Base-by-base conservation (phyloP, 2,113 vertebrate species). In the Aphyosemion australe region DNA sequence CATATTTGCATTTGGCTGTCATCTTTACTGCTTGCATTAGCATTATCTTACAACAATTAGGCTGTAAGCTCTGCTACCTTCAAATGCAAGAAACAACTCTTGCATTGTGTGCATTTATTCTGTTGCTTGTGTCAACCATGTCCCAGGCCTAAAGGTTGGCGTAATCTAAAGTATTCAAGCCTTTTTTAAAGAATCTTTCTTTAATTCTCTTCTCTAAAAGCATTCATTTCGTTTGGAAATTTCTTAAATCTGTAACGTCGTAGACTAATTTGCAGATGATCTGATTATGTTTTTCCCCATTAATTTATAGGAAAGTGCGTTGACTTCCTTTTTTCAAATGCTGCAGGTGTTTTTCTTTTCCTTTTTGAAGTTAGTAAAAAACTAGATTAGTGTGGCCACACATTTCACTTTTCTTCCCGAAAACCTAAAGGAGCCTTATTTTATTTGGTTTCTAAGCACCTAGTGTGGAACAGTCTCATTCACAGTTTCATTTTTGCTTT, bases 1-100 rank as follows among this genome's bases (percentile, higher is more conserved):
- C n/a, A 12, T 10, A 19, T 16, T 55, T 37, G 26, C 1, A 5
- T n/a, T n/a, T n/a, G n/a, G n/a, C n/a, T n/a, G n/a, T n/a, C n/a
- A n/a, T 26, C 26, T 19, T 37, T 78, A 74, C 68, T 80, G 55
- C 88, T 84, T 86, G 88, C 84, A 83, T 90, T 87, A 90, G 81
- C 79, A 85, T 84, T 64, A 64, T 19, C 42, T 54, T 21, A 45
- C 26, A 71, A 61, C 50, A 69, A 67, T 65, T 57, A 42, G 55
- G 76, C 53, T 20, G 63, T 41, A 69, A 62, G 61, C 45, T 61
- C 47, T 64, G 61, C 78, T 76, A 72, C 42, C 61, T 45, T 57
- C 64, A 47, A 83, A 87, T 85, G 83, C 86, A 88, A 84, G 74
- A 82, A 34, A 15, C 14, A 4, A 21, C 53, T 60, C 67, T 82